Conservation (phyloP, 2,888 invertebrate genomes). For the Habroteleia sp. region DNA sequence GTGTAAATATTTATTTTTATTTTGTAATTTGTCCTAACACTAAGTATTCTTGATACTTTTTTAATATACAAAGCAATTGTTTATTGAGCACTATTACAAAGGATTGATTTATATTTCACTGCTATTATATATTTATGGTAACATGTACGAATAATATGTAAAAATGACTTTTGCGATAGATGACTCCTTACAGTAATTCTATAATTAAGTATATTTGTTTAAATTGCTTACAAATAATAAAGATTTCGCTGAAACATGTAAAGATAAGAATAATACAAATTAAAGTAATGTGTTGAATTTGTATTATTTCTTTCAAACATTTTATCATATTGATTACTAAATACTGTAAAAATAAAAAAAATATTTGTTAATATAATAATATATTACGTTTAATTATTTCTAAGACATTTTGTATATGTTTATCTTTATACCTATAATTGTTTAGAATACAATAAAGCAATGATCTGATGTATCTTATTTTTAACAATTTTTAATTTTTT, state of each 20-base stretch:
- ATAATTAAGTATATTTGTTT: slow-evolving; percentile 20
- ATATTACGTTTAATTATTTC: neutral
- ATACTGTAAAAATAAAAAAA: neutral
- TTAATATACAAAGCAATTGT: slow-evolving; percentile 21
- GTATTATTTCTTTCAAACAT: slow-evolving; percentile 3
- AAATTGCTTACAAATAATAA: neutral
- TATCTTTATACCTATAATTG: slow-evolving; percentile 8
- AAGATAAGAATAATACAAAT: slow-evolving; percentile 5
- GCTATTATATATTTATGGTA: slow-evolving; percentile 15
- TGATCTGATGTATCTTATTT: slow-evolving; percentile 19
- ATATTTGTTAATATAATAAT: slow-evolving; percentile 14
- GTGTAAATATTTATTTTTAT: slow-evolving; percentile 26
- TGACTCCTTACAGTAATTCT: too few relatives aligned
- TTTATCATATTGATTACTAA: too few relatives aligned
- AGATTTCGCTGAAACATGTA: neutral
- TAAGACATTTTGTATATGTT: slow-evolving; percentile 23
- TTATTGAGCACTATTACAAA: slow-evolving; percentile 27
- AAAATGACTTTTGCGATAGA: slow-evolving; percentile 51
- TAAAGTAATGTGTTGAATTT: neutral
- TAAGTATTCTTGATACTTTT: slow-evolving; percentile 32
- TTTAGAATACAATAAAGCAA: slow-evolving; percentile 16
- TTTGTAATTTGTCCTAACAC: slow-evolving; percentile 11
- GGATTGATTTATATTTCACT: slow-evolving; percentile 37
- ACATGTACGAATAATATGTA: slow-evolving; percentile 38
- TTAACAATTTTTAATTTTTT: too few relatives aligned